Percentiles rank a stretch among this genome's conserved stretches.
Evolutionary conservation across 2,113 vertebrate species (phyloP).

Genomic region (Numida meleagris): DNA sequence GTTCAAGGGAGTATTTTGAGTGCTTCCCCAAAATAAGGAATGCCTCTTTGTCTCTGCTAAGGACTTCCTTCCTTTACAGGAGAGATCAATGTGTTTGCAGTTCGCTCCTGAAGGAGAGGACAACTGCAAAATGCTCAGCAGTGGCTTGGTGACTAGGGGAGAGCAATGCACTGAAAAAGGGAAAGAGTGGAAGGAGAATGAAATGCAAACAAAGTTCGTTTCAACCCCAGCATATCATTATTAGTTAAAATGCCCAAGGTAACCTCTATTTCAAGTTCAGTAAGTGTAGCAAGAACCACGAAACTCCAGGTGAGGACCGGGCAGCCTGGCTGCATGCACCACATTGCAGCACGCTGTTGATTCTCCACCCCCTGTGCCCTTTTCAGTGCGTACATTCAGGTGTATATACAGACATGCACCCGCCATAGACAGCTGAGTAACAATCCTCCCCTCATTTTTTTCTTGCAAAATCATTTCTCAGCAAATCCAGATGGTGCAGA

Average conservation of each 20-base stretch:
- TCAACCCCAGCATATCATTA: background rate
- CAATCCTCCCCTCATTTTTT: background rate
- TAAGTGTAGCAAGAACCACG: background rate
- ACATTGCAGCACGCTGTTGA: background rate
- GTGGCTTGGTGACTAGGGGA: background rate
- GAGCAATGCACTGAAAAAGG: background rate
- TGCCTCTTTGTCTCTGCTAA: background rate
- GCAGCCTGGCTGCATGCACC: background rate
- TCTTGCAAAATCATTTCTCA: slow-evolving; percentile 7
- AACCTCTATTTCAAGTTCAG: background rate
- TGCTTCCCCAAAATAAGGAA: background rate
- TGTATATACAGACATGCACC: background rate
- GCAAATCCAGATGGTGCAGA: slow-evolving; percentile 19
- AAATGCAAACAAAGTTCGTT: background rate
- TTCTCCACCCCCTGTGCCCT: slow-evolving; percentile 1
- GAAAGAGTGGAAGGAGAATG: background rate
- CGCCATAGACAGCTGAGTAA: background rate
- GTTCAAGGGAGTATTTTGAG: background rate
- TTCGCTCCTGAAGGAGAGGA: background rate
- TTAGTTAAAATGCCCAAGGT: background rate
- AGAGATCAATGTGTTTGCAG: background rate
- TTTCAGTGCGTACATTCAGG: background rate
- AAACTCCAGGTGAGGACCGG: background rate
- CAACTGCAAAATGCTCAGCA: background rate
- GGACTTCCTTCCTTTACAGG: background rate